Base-by-base conservation (phyloP, 2,113 vertebrate genomes). In the Python bivittatus region DNA sequence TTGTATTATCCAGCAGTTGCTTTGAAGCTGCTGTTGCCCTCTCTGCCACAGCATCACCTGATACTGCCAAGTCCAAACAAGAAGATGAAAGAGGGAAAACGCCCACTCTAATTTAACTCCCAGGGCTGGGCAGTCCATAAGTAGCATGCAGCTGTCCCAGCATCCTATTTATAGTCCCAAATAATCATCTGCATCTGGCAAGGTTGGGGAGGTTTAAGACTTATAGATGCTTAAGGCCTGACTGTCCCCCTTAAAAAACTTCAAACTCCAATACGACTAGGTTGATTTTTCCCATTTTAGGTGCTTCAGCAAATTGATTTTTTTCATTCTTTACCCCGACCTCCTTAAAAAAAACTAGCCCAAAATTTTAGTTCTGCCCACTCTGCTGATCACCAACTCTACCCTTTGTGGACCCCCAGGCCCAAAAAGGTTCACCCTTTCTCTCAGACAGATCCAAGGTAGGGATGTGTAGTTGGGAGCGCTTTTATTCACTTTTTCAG, bases 221-320 rank as follows among this genome's bases (percentile, higher is more conserved):
- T 79, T 22, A 79, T 3, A 17, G 72, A 42, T 79, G 72, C 7
- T 79, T 79, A 79, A 79, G 33, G 72, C 72, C 17, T 38, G 38
- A 2, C 12, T n/a, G 4, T 0, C 33, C 15, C n/a, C n/a, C 2
- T 2, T 0, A 6, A 20, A 68, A 68, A 33, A 17, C 1, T 38
- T 79, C 2, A 79, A 79, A 22, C 7, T n/a, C 2, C 68, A 38
- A 38, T 72, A 72, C 20, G n/a, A 38, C 33, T 72, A 0, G 15
- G 33, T 38, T 38, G 1, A 7, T 33, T 79, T 38, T 79, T 9
- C 17, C 68, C 17, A 22, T 38, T 38, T 79, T 79, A 42, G 33
- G 68, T 38, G 22, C 6, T 38, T 79, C 15, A 79, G 17, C 33
- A 38, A 12, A 9, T 38, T 38, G 33, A 15, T 79, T 79, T 79